These are phyloP conservation scores for Diplodus puntazzo DNA, from an alignment of 2,797 vertebrate genomes.

Conservation along the genomic window DNA sequence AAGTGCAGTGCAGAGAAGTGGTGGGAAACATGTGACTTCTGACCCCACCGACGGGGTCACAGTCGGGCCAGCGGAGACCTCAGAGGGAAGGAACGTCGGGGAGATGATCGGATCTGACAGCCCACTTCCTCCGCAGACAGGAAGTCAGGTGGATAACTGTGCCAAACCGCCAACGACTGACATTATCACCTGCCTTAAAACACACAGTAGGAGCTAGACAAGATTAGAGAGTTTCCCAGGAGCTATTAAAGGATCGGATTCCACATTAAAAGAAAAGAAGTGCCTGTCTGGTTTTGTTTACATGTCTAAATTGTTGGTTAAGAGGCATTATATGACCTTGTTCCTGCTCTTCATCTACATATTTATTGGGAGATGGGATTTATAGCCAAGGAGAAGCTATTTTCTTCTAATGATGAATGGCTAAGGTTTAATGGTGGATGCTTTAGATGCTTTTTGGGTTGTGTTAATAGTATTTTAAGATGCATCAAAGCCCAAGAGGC, in stretches of 20 bases:
- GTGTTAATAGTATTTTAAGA: slow-evolving; percentile 3
- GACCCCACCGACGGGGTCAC: slow-evolving; percentile 61
- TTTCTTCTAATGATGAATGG: neutral
- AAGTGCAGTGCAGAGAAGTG: slow-evolving; percentile 40
- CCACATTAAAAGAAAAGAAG: slow-evolving; percentile 27
- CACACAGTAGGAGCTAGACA: slow-evolving; percentile 54
- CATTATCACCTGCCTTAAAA: slow-evolving; percentile 68
- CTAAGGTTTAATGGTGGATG: slow-evolving; percentile 1
- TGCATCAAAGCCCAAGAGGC: neutral
- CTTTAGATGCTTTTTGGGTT: neutral
- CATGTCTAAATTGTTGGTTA: slow-evolving; percentile 6
- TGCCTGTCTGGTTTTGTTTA: slow-evolving; percentile 48
- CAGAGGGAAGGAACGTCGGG: slow-evolving; percentile 52
- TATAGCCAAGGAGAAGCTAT: neutral
- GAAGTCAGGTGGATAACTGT: slow-evolving; percentile 71
- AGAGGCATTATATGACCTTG: slow-evolving; percentile 5
- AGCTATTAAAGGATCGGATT: slow-evolving; percentile 57
- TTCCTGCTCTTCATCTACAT: slow-evolving; percentile 17
- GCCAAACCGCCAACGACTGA: slow-evolving; percentile 38
- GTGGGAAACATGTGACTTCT: slow-evolving; percentile 76
- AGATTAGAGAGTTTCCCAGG: slow-evolving; percentile 52
- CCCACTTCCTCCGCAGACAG: slow-evolving; percentile 65
- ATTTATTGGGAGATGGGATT: slow-evolving; percentile 14
- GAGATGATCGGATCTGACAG: slow-evolving; percentile 70
- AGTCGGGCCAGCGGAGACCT: slow-evolving; percentile 54